Percentiles rank a stretch among this genome's conserved stretches.
These are phyloP conservation scores for Salvelinus namaycush DNA, from an alignment of 2,113 vertebrate species.

Conservation along the genomic window DNA sequence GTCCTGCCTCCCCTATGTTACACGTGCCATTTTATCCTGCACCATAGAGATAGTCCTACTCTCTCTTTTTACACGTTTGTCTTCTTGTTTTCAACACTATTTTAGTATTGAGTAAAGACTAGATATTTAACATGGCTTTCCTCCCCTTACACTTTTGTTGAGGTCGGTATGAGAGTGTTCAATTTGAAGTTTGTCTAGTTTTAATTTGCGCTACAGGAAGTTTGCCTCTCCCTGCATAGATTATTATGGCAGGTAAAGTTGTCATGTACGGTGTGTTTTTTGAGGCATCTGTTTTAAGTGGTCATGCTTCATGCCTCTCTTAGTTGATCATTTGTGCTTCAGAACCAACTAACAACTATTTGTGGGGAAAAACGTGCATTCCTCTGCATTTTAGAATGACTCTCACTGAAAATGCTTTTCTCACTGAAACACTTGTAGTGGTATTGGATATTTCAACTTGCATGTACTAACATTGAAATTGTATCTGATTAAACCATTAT, in stretches of 20 bases:
- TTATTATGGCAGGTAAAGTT: conserved; percentile 51
- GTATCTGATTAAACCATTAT: conserved; percentile 62
- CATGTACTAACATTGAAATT: conserved; percentile 76
- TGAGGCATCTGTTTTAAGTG: conserved; percentile 64
- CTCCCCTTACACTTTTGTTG: conserved; percentile 54
- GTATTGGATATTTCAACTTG: conserved; percentile 68
- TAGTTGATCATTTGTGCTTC: conserved; percentile 61
- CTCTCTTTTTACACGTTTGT: conserved; percentile 36
- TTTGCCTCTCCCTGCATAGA: conserved; percentile 57
- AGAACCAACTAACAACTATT: conserved; percentile 51
- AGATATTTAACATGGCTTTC: conserved; percentile 68
- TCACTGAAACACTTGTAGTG: conserved; percentile 46
- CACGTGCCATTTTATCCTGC: conserved; percentile 54
- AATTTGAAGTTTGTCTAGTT: conserved; percentile 47
- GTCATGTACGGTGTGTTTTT: conserved; percentile 65
- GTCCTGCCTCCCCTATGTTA: conserved; percentile 49
- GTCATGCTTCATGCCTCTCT: conserved; percentile 51
- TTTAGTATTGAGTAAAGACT: conserved; percentile 72
- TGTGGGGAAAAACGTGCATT: conserved; percentile 48
- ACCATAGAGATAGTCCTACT: conserved; percentile 62
- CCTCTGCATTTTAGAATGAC: conserved; percentile 50
- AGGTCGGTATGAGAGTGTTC: conserved; percentile 61
- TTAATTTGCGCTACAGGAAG: conserved; percentile 51
- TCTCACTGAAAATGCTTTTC: conserved; percentile 48
- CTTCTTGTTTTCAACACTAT: conserved; percentile 53